Conservation (phyloP, 2,113 vertebrate species). For the Bambusicola thoracicus region DNA sequence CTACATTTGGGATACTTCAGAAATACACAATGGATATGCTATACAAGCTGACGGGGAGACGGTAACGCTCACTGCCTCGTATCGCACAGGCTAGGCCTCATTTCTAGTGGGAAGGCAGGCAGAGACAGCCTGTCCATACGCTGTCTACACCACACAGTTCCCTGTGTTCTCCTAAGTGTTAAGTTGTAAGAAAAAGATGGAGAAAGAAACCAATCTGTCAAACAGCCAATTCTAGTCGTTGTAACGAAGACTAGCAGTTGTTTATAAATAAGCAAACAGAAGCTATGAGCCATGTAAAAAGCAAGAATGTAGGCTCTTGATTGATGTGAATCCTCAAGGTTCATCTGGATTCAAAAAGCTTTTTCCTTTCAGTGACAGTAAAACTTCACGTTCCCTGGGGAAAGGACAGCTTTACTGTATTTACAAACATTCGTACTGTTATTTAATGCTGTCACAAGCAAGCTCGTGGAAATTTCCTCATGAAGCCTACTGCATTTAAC, state of each 20-base stretch:
- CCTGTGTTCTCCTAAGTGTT: background rate
- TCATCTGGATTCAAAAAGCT: constrained; percentile 20
- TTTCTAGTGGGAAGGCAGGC: background rate
- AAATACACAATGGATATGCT: background rate
- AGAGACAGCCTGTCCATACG: background rate
- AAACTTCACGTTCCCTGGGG: background rate
- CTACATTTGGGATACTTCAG: background rate
- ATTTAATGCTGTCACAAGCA: background rate
- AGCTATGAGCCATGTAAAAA: background rate
- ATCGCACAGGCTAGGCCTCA: background rate
- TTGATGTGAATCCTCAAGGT: background rate
- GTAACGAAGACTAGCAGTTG: constrained; percentile 17
- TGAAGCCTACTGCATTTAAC: background rate
- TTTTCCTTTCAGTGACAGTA: background rate
- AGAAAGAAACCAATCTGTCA: background rate
- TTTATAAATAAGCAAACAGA: background rate
- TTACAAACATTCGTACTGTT: background rate
- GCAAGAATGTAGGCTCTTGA: background rate
- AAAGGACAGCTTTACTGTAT: background rate
- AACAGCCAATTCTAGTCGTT: background rate
- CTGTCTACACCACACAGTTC: background rate
- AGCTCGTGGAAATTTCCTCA: background rate
- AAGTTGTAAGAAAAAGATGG: background rate
- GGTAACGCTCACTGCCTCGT: background rate
- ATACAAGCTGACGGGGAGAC: background rate